Percentiles rank a stretch among this genome's conserved stretches.
phyloP scores from a whole-genome alignment of 1,140 invertebrate species.

The Onthophagus taurus region DNA sequence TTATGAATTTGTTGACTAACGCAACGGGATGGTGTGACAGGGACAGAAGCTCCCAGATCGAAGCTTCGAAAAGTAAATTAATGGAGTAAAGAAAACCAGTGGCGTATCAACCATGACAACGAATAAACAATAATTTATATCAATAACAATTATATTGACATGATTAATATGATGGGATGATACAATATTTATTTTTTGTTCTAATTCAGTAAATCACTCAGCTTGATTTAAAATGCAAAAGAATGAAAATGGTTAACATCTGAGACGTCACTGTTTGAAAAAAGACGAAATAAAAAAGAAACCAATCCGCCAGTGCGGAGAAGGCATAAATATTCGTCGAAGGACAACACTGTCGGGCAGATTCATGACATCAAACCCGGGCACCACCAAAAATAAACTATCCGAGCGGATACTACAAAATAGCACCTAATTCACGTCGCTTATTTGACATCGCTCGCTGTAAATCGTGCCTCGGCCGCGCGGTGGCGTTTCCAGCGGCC shows the following conservation, averaged over 20 bases:
- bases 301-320: slow-evolving; percentile 16
- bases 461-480: slow-evolving; percentile 15
- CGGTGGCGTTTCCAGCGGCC: slow-evolving; percentile 9
- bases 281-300: slow-evolving; percentile 14
- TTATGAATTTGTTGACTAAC: too few species aligned
- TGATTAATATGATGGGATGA: background rate
- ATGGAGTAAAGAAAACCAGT: too few species aligned
- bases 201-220: too few species aligned
- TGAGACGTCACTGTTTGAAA: too few species aligned
- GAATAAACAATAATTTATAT: too few species aligned
- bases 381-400: slow-evolving; percentile 17
- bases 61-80: too few species aligned
- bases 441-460: slow-evolving; percentile 17
- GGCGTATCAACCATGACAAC: too few species aligned
- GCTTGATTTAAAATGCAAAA: too few species aligned
- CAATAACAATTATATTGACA: background rate
- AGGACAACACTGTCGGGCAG: slow-evolving; percentile 18
- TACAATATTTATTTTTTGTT: too few species aligned
- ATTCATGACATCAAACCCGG: slow-evolving; percentile 15
- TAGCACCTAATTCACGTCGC: slow-evolving; percentile 18
- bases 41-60: too few species aligned
- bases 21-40: too few species aligned
- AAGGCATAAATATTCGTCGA: slow-evolving; percentile 18
- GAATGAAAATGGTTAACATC: too few species aligned
- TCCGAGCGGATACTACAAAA: slow-evolving; percentile 17